phyloP scores from a whole-genome alignment of 30 jellyfish, hydroid and myxozoan species.

The Pelagia noctiluca region DNA sequence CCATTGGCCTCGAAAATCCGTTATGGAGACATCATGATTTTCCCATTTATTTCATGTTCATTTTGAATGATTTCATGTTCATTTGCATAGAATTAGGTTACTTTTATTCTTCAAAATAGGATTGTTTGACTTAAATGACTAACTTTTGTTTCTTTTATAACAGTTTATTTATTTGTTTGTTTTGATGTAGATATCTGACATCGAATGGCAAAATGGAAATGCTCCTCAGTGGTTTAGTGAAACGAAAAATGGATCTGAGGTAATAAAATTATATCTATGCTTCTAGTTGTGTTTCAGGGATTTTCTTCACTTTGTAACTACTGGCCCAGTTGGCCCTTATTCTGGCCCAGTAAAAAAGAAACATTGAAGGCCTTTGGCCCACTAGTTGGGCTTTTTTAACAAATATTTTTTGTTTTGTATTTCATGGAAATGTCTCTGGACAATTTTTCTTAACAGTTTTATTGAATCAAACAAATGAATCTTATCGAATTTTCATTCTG shows the following conservation, averaged over 20 bases:
- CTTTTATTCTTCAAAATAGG: conserved; percentile 3
- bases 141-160: not conserved
- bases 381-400: too few relatives aligned
- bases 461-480: too few relatives aligned
- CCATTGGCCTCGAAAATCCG: not conserved
- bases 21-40: not conserved
- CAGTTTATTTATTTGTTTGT: not conserved
- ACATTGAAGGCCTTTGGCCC: too few relatives aligned
- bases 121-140: not conserved
- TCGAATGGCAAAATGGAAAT: conserved; percentile 54
- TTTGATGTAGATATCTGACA: conserved; percentile 49
- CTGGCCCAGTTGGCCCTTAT: too few relatives aligned
- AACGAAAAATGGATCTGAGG: conserved; percentile 71
- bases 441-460: too few relatives aligned
- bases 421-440: too few relatives aligned
- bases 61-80: too few relatives aligned
- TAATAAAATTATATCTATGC: not conserved
- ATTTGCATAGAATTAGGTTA: too few relatives aligned
- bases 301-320: not conserved
- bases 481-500: too few relatives aligned
- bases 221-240: conserved; percentile 82
- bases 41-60: not conserved
- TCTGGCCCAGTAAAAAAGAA: too few relatives aligned
- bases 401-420: too few relatives aligned
- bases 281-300: not conserved